Base-by-base conservation (phyloP, 1,140 invertebrate genomes). In the Drosophila ogumai region DNA sequence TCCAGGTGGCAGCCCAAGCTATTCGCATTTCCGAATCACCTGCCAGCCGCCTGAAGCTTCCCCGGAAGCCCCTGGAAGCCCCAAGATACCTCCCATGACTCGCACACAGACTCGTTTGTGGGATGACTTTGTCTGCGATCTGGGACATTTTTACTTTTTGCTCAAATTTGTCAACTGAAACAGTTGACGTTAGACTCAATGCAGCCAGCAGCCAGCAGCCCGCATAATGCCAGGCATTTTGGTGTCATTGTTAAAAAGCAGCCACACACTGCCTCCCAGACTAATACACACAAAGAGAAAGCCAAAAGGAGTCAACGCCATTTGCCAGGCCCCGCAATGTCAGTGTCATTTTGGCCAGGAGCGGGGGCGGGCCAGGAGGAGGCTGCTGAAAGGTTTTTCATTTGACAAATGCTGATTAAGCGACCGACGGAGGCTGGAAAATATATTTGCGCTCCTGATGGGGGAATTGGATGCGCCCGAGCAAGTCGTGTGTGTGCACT, bases 81-180 rank as follows among this genome's bases (percentile, higher is more conserved):
- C 28, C 34, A 22, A 25, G 34, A 38, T 38, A 12, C 34, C 15
- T 9, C 9, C 28, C 12, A 47, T 6, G 34, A 19, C 69, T 17
- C 52, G 44, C 54, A 74, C 25, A 46, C 38, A 38, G 54, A 52
- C 40, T 56, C 59, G 60, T 80, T 61, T 71, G 58, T 43, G 41
- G 63, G 41, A 50, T 77, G 66, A 46, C 66, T 69, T 50, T 50
- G 43, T 47, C 67, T 73, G 58, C 49, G 52, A 41, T 40, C 58
- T 64, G 74, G 50, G 22, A 64, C 57, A 57, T 84, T 79, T 82
- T 84, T 82, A 59, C 68, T 82, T 79, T 60, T 75, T 81, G 72
- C 61, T 66, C 63, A 73, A 81, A 84, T 84, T 78, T 79, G 75
- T 82, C 81, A 82, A 84, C 64, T 65, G 81, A 82, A 82, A 84